These are phyloP conservation scores for Diorhabda carinulata DNA, from an alignment of 1,140 invertebrate species.

Conservation along the genomic window DNA sequence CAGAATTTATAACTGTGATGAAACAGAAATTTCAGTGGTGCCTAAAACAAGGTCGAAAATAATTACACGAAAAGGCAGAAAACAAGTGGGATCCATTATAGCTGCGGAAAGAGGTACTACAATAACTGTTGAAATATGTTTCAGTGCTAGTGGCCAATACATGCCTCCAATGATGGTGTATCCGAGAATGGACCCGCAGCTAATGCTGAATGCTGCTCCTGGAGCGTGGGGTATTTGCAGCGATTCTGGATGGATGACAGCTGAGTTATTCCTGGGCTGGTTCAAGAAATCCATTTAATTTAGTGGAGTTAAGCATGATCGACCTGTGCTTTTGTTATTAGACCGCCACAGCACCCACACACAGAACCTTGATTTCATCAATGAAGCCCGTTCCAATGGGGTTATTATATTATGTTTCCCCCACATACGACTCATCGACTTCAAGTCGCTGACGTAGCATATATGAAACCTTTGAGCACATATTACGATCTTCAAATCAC, in stretches of 20 bases:
- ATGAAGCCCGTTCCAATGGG: not conserved
- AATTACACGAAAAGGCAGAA: constrained; percentile 36
- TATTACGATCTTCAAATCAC: not conserved
- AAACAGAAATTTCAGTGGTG: constrained; percentile 31
- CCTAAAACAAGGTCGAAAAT: constrained; percentile 10
- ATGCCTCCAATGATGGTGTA: not conserved
- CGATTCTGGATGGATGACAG: constrained; percentile 35
- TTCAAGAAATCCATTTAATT: constrained; percentile 41
- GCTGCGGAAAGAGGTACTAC: constrained; percentile 31
- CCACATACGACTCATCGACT: no score
- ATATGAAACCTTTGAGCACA: no score
- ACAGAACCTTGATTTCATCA: constrained; percentile 39
- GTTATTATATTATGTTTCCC: no score
- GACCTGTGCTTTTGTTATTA: constrained; percentile 32
- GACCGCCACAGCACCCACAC: constrained; percentile 35
- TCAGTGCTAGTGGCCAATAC: no score
- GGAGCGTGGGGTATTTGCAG: no score
- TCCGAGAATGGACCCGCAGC: not conserved
- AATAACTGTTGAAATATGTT: no score
- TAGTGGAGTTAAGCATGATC: constrained; percentile 26
- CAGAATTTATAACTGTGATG: constrained; percentile 34
- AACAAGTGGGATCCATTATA: constrained; percentile 49
- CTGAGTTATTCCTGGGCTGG: constrained; percentile 37
- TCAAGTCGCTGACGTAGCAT: no score
- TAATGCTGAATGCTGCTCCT: not conserved